Base-by-base conservation (phyloP, 2,888 invertebrate genomes). In the Orchesella flavescens region DNA sequence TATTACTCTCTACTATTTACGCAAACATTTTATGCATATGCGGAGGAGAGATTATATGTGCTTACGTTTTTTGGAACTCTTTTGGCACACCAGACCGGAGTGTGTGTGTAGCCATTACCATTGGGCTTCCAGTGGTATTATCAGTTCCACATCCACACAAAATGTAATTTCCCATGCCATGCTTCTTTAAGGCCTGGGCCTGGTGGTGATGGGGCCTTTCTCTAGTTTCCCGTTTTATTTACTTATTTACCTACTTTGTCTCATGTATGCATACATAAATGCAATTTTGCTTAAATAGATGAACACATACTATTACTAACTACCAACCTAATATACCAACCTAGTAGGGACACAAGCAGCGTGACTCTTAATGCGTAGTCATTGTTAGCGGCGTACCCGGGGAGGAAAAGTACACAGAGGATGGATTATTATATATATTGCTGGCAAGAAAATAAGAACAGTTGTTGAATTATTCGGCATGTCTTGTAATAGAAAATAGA, bases 231-330 rank as follows among this genome's bases (percentile, higher is more conserved):
- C 15, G 53, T 53, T 69, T 69, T 53, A 69, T 53, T 55, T 69
- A 23, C 23, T 68, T 68, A 68, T 68, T 68, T 68, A 69, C 69
- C 23, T 69, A 53, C 53, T 24, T 69, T 53, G 23, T 49, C 69
- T 69, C 49, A 49, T 68, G 9, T 44, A 9, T 44, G 44, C 44
- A 44, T 49, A 49, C 49, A n/a, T 12, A 12, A 49, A 49, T 49
- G 49, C 2, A 15, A 49, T 49, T 69, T 69, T 53, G 69, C 53
- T 24, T 24, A 53, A n/a, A 15, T 49, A n/a, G 5, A 15, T 49
- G 49, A 15, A 15, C n/a, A n/a, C 12, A n/a, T n/a, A 49, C 44
- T 9, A 44, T 44, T 44, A 12, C 44, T 9, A 7, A 44, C 12
- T 7, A 12, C 44, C 7, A 7, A 44, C 12, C 12, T 10, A 49